Conservation (phyloP, 2,797 vertebrate genomes). For the Pithecia hirsuta region DNA sequence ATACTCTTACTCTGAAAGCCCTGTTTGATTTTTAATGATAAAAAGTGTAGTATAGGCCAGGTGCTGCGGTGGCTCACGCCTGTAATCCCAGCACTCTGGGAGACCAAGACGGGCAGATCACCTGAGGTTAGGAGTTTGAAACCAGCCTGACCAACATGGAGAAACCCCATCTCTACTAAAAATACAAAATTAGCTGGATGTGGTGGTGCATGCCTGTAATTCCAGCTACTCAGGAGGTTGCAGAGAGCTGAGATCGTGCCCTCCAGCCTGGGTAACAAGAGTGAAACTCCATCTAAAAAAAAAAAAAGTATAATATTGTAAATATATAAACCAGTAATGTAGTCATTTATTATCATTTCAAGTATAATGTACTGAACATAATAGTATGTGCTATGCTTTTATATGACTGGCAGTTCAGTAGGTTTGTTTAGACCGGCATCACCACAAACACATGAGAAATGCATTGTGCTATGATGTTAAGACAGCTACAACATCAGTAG, state of each 20-base stretch:
- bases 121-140: too few relatives aligned
- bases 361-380: not conserved
- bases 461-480: not conserved
- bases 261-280: too few relatives aligned
- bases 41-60: not conserved
- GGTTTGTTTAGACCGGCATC: not conserved
- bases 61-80: too few relatives aligned
- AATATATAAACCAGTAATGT: not conserved
- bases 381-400: not conserved
- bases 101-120: too few relatives aligned
- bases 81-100: too few relatives aligned
- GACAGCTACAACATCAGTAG: not conserved
- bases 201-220: too few relatives aligned
- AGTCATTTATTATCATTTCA: not conserved
- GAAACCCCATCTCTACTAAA: too few relatives aligned
- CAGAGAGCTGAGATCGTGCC: too few relatives aligned
- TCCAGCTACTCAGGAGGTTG: too few relatives aligned
- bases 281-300: too few relatives aligned
- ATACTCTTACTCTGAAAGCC: not conserved
- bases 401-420: not conserved
- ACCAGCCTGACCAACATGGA: too few relatives aligned
- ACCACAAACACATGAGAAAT: not conserved
- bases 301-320: not conserved
- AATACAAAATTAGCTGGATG: too few relatives aligned
- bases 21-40: not conserved